Evolutionary conservation across 2,113 vertebrate genomes (phyloP), one percentile per base, ranked within the genome.

Genomic region (Tiliqua scincoides): DNA sequence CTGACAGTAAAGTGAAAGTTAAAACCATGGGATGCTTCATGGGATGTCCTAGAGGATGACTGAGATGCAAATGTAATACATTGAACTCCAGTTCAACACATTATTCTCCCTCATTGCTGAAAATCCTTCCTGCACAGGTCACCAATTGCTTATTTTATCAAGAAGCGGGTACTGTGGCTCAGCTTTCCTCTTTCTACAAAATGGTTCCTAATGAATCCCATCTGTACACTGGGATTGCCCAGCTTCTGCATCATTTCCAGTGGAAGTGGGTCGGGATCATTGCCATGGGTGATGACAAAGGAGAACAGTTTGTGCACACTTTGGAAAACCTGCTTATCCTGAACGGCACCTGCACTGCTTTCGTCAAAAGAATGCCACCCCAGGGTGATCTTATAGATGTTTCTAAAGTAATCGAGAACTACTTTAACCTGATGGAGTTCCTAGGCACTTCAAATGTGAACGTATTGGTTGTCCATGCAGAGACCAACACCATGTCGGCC

Each of bases 201-300:
- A 80, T 80, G 78, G 27, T 43, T 27, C 78, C 78, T 20, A 65
- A 12, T 80, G 78, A 67, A 80, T 30, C 62, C 1, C 12, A 65
- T 79, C 77, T 62, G 1, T 40, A 62, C 57, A 62, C 23, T 62
- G 77, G 57, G 25, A 32, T 80, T 20, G 25, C 65, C 23, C 61
- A 21, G 25, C 78, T 80, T 48, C 61, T 80, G 17, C 30, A 43
- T 17, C 10, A 81, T 68, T 81, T 81, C 12, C 63, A 82, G 1
- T 82, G 63, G 43, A 54, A 68, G 20, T 82, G 79, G 79, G 43
- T 82, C 54, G 67, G 80, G n/a, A 35, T 82, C 12, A 25, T 82
- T 68, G 43, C 48, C 10, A 3, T 67, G 18, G 17, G n/a, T n/a
- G n/a, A n/a, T n/a, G n/a, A 68, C 7, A 35, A 57, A 54, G 67